Evolutionary conservation across 2,888 invertebrate genomes (phyloP).

Genomic region (Chrysolina oricalcia): DNA sequence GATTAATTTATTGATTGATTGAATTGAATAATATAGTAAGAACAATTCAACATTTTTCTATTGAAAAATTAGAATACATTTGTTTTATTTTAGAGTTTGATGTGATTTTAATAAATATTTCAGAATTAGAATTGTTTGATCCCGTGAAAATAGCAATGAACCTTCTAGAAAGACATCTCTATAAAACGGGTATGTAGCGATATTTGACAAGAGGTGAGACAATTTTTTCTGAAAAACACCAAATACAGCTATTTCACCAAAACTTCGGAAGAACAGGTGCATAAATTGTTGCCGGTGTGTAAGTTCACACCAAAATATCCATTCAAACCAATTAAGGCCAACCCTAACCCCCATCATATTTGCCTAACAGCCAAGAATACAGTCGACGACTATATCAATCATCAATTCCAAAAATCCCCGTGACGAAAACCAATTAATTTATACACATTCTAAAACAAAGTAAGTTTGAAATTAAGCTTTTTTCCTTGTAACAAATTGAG

Average conservation of each 20-base stretch:
- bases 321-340: not conserved
- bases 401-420: not conserved
- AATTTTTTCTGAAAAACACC: no score
- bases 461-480: conserved; percentile 11
- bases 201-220: no score
- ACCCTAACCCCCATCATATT: not conserved
- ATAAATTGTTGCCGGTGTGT: no score
- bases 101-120: no score
- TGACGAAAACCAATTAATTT: conserved; percentile 18
- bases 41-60: not conserved
- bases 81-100: not conserved
- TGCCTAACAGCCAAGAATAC: not conserved
- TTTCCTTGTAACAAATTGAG: conserved; percentile 16
- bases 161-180: no score
- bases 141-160: no score
- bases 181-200: no score
- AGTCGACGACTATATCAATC: not conserved
- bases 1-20: no score
- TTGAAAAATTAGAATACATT: not conserved
- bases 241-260: no score
- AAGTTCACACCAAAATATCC: not conserved
- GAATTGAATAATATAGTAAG: no score
- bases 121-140: no score
- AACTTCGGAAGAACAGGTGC: no score
- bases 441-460: conserved; percentile 6